These are phyloP conservation scores for Drosophila peninsularis DNA, from an alignment of 2,888 invertebrate species.

Conservation along the genomic window DNA sequence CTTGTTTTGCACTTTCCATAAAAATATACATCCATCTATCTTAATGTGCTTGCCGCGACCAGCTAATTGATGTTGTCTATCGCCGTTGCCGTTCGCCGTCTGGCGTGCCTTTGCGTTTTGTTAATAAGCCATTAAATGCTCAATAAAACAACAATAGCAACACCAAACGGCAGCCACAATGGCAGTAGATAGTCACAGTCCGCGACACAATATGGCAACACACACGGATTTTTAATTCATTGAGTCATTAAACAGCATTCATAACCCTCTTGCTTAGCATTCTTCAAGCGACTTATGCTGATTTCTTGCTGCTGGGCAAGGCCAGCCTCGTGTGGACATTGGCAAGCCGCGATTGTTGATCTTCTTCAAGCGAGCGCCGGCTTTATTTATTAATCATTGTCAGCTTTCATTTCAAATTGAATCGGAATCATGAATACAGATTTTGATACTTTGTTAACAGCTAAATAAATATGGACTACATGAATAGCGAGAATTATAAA, in stretches of 20 bases:
- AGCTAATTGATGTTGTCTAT: slow-evolving; percentile 56
- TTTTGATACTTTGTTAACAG: background rate
- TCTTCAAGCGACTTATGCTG: background rate
- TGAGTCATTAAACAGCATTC: slow-evolving; percentile 75
- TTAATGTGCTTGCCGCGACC: slow-evolving; percentile 26
- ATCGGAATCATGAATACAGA: background rate
- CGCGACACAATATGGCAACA: slow-evolving; percentile 35
- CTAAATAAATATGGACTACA: background rate
- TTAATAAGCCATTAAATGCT: slow-evolving; percentile 76
- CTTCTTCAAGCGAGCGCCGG: background rate
- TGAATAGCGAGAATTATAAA: background rate
- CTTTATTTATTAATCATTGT: slow-evolving; percentile 7
- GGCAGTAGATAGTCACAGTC: slow-evolving; percentile 26
- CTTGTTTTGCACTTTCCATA: slow-evolving; percentile 53
- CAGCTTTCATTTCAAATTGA: background rate
- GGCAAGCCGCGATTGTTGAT: background rate
- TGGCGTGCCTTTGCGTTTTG: slow-evolving; percentile 65
- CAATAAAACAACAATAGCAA: slow-evolving; percentile 58
- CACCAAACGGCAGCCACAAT: slow-evolving; percentile 26
- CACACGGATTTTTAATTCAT: slow-evolving; percentile 60
- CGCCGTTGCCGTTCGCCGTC: slow-evolving; percentile 33
- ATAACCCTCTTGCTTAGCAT: background rate
- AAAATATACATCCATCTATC: slow-evolving; percentile 18
- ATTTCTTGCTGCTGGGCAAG: slow-evolving; percentile 3
- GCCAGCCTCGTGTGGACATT: background rate